These are phyloP conservation scores for Microcebus murinus DNA, from an alignment of 2,113 vertebrate genomes.

Conservation along the genomic window DNA sequence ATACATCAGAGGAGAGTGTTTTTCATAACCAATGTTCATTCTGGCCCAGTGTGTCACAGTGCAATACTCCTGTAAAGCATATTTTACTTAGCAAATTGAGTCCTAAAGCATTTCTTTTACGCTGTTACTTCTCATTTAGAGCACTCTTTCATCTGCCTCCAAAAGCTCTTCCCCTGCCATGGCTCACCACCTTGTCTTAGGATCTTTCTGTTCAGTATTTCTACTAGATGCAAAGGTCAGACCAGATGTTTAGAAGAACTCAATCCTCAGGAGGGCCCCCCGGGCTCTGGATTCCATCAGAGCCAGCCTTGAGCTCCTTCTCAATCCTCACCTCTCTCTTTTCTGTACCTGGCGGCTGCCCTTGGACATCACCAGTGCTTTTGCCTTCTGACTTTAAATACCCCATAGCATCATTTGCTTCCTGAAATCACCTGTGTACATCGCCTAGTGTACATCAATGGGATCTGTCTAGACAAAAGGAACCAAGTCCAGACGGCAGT, in stretches of 20 bases:
- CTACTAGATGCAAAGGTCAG: slow-evolving; percentile 50
- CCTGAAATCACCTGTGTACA: not conserved
- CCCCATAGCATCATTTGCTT: not conserved
- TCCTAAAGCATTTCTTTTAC: slow-evolving; percentile 37
- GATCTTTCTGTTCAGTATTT: slow-evolving; percentile 51
- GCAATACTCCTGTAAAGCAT: slow-evolving; percentile 10
- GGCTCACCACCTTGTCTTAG: slow-evolving; percentile 32
- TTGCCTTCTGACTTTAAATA: not conserved
- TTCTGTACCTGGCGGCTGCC: not conserved
- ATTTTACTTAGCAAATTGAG: slow-evolving; percentile 52
- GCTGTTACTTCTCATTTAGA: slow-evolving; percentile 42
- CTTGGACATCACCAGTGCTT: not conserved
- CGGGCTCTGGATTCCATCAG: not conserved
- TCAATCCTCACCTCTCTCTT: not conserved
- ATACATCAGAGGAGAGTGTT: slow-evolving; percentile 15
- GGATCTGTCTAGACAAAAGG: not conserved
- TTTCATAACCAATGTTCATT: slow-evolving; percentile 12
- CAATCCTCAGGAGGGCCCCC: not conserved
- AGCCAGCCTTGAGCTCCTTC: not conserved
- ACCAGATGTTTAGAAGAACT: slow-evolving; percentile 21
- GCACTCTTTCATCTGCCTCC: not conserved
- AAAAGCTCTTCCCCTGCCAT: slow-evolving; percentile 3
- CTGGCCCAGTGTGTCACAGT: slow-evolving; percentile 24
- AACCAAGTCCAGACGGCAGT: not conserved
- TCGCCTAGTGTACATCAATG: not conserved